phyloP scores from a whole-genome alignment of 2,797 vertebrate genomes.

The Intellagama lesueurii region DNA sequence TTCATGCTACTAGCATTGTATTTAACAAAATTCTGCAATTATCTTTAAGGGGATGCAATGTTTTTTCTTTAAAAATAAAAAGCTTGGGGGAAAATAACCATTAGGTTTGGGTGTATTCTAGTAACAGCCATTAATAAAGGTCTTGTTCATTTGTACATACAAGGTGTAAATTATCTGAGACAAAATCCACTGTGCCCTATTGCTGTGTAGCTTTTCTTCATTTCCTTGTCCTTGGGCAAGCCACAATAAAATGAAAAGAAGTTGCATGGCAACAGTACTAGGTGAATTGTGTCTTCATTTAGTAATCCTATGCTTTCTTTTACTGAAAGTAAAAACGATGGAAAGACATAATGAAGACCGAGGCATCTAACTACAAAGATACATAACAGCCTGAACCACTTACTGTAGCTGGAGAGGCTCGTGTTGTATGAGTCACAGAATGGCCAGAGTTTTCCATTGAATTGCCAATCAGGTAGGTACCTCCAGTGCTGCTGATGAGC shows the following conservation, averaged over 20 bases:
- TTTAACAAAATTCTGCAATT: neutral
- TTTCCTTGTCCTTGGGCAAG: neutral
- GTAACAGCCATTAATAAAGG: neutral
- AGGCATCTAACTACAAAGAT: conserved; percentile 38
- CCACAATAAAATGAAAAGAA: neutral
- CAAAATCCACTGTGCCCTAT: neutral
- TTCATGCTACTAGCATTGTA: neutral
- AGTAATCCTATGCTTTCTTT: neutral
- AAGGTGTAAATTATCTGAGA: neutral
- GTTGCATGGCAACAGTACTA: neutral
- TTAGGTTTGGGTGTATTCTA: neutral
- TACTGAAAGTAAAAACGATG: conserved; percentile 18
- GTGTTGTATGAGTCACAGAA: conserved; percentile 83
- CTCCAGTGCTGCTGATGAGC: conserved; percentile 86
- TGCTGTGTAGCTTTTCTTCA: conserved; percentile 1
- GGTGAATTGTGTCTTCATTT: conserved; percentile 4
- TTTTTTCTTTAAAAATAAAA: neutral
- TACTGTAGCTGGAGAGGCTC: conserved; percentile 85
- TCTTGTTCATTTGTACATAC: neutral
- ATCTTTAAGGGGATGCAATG: neutral
- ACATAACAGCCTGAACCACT: conserved; percentile 69
- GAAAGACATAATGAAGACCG: neutral
- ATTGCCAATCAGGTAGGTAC: conserved; percentile 84
- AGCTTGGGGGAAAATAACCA: neutral
- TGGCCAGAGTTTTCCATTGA: conserved; percentile 87